Percentiles rank a stretch among this genome's conserved stretches.
Evolutionary conservation across 2,888 invertebrate genomes (phyloP).

Genomic region (Agrochola lychnidis): DNA sequence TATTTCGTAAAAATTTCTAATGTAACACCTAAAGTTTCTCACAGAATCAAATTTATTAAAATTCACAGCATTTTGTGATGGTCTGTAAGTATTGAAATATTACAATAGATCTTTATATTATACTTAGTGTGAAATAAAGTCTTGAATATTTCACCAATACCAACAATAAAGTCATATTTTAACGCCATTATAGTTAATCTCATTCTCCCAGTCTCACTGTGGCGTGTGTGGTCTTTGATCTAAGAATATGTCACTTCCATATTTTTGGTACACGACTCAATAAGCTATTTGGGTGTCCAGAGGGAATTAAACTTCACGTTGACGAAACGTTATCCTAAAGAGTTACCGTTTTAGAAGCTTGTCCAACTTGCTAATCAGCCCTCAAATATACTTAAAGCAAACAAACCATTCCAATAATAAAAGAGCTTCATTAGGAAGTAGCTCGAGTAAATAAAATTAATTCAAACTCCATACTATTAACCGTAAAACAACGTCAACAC

Average conservation of each 20-base stretch:
- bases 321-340: neutral
- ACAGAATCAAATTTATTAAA: neutral
- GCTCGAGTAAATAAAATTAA: conserved; percentile 22
- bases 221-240: conserved; percentile 1
- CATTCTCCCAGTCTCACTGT: neutral
- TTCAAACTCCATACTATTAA: conserved; percentile 1
- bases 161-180: neutral
- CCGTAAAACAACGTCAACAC: conserved; percentile 38
- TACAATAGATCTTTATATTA: too few relatives aligned
- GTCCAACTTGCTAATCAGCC: conserved; percentile 1
- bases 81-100: neutral
- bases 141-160: too few relatives aligned
- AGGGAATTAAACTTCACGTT: neutral
- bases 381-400: neutral
- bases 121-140: neutral
- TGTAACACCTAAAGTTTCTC: neutral
- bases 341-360: neutral
- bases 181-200: neutral
- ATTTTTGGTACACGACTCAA: neutral
- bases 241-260: neutral
- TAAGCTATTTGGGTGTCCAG: neutral
- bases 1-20: conserved; percentile 10
- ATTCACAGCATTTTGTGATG: neutral
- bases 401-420: conserved; percentile 6
- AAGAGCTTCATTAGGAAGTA: neutral